Conservation (phyloP, 2,113 vertebrate species). For the Syngnathus scovelli region DNA sequence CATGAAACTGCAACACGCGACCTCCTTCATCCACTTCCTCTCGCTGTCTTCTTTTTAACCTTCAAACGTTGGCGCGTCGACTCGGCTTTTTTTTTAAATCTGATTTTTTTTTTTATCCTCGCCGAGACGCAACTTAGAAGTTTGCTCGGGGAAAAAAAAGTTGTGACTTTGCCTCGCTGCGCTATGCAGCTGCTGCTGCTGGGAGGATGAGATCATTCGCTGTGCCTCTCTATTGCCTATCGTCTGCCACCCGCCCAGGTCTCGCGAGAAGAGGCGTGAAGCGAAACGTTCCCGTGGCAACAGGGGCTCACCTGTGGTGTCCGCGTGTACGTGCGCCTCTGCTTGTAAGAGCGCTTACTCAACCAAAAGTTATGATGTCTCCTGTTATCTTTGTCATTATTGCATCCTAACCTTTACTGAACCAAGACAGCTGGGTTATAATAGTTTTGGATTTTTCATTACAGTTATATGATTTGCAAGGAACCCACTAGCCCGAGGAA, state of each 20-base stretch:
- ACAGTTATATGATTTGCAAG: too few relatives aligned
- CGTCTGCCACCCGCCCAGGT: constrained; percentile 31
- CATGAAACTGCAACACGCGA: constrained; percentile 20
- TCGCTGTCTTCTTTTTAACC: not conserved
- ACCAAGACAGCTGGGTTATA: too few relatives aligned
- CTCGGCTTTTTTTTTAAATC: constrained; percentile 2
- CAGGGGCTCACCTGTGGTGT: constrained; percentile 58
- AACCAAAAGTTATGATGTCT: too few relatives aligned
- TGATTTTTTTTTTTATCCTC: not conserved
- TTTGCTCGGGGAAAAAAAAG: constrained; percentile 61
- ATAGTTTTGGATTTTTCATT: too few relatives aligned
- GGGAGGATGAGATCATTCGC: constrained; percentile 71
- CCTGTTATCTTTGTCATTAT: too few relatives aligned
- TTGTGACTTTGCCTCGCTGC: constrained; percentile 63
- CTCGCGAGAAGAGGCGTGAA: constrained; percentile 67
- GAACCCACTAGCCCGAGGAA: too few relatives aligned
- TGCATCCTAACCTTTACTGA: too few relatives aligned
- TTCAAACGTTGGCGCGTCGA: not conserved
- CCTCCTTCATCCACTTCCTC: constrained; percentile 8
- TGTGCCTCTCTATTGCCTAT: constrained; percentile 29
- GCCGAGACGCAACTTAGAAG: constrained; percentile 59
- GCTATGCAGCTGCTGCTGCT: constrained; percentile 72
- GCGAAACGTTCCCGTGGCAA: constrained; percentile 57
- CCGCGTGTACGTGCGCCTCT: too few relatives aligned
- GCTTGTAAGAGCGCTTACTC: too few relatives aligned